A percentile compares a stretch with the other conserved stretches of the same genome.
These are phyloP conservation scores for Condylura cristata DNA, from an alignment of 2,113 vertebrate genomes.

Conservation along the genomic window DNA sequence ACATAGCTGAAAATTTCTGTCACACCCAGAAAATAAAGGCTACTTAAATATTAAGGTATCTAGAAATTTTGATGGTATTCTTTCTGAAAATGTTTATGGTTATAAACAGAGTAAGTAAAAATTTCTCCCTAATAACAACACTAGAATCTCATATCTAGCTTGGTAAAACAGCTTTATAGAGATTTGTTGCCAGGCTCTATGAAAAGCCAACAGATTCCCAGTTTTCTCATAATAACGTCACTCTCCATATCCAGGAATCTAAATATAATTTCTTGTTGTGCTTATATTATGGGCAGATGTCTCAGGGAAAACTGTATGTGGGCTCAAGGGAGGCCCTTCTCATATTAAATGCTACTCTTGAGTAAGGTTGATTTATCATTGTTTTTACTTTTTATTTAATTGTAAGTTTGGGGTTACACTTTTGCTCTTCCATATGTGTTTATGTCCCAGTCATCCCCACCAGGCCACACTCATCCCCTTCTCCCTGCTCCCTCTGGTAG, in stretches of 20 bases:
- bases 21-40: neutral
- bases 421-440: too few relatives aligned
- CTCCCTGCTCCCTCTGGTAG: too few relatives aligned
- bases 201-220: neutral
- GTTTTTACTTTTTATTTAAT: too few relatives aligned
- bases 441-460: too few relatives aligned
- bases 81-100: constrained; percentile 17
- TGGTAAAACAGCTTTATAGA: neutral
- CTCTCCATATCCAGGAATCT: neutral
- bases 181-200: neutral
- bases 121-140: neutral
- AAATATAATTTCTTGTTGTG: neutral
- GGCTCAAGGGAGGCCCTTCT: neutral
- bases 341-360: neutral
- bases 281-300: neutral
- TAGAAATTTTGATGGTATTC: neutral
- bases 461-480: too few relatives aligned
- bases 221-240: neutral
- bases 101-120: constrained; percentile 22
- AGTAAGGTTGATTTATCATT: neutral
- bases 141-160: neutral
- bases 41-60: neutral
- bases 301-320: neutral
- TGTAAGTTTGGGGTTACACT: too few relatives aligned
- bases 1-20: neutral